Evolutionary conservation across 2,113 vertebrate genomes (phyloP), one percentile per base, ranked within the genome.

Genomic region (Microcebus murinus): DNA sequence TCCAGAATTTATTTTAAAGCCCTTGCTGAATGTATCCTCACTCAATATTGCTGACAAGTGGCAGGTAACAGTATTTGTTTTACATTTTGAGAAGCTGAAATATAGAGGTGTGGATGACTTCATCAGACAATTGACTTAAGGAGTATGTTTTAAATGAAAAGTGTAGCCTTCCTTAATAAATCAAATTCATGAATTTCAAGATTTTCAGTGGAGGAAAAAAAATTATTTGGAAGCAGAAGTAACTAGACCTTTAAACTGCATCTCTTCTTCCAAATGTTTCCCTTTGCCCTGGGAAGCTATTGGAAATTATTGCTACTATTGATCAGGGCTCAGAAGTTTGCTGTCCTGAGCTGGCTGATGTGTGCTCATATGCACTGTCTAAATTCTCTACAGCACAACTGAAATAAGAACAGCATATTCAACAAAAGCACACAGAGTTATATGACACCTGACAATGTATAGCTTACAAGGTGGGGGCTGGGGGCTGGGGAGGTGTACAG

Each of bases 131-230:
- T 42, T 85, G 52, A 81, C 77, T 81, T 87, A 17, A 14, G 29
- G n/a, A 87, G 34, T 65, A 9, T 23, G 14, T 61, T 91, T 96
- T 50, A 25, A 59, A 39, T 79, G 63, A 92, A 89, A 95, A 93
- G 71, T 71, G 55, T 3, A 73, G 39, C 50, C 36, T 93, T 48
- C 4, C 25, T 85, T 76, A 84, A 76, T 63, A 61, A 91, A 76
- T 45, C 89, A 90, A 25, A 39, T 50, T 25, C 36, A 15, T 12
- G 12, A 12, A 84, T 81, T 67, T 81, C 42, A 71, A 67, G 34
- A 23, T 18, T 80, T 70, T 93, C 6, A n/a, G 57, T 48, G 6
- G 42, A 90, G 36, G 42, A 20, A 94, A 79, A 74, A 39, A 61
- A 71, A 70, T 29, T 85, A 34, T 45, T 79, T 76, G 77, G 71